phyloP scores from a whole-genome alignment of 92 coral and sea anemone species.

The Pocillopora meandrina region DNA sequence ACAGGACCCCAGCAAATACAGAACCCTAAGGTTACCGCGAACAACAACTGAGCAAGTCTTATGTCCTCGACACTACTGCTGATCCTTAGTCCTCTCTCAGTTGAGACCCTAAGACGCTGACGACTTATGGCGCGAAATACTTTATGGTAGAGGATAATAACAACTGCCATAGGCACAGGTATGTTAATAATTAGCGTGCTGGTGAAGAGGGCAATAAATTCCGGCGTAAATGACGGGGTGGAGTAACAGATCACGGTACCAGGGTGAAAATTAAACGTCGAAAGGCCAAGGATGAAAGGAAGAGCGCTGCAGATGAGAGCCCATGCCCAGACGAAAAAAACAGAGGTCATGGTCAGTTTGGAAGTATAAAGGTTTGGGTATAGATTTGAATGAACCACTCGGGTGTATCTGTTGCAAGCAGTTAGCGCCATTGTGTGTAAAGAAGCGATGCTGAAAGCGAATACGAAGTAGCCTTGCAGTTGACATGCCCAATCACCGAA shows the following conservation, averaged over 20 bases:
- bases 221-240: constrained; percentile 28
- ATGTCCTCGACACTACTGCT: constrained; percentile 37
- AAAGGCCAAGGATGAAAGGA: constrained; percentile 22
- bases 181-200: constrained; percentile 32
- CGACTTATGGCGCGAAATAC: constrained; percentile 38
- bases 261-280: constrained; percentile 43
- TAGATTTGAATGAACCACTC: constrained; percentile 20
- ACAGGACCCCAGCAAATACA: constrained; percentile 49
- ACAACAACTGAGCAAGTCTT: constrained; percentile 38
- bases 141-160: constrained; percentile 36
- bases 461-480: constrained; percentile 41
- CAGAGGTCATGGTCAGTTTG: constrained; percentile 15
- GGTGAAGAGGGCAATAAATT: constrained; percentile 15
- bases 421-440: constrained; percentile 43
- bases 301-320: constrained; percentile 41
- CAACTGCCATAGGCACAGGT: constrained; percentile 29
- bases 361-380: constrained; percentile 32
- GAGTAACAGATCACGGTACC: constrained; percentile 46
- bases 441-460: constrained; percentile 36
- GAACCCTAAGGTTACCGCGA: constrained; percentile 37
- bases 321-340: constrained; percentile 36
- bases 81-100: constrained; percentile 2
- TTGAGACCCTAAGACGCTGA: constrained; percentile 15
- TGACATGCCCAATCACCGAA: constrained; percentile 27
- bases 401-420: constrained; percentile 46